A percentile compares a stretch with the other conserved stretches of the same genome.
phyloP scores from a whole-genome alignment of 2,888 invertebrate species.

The Orchesellides sinensis region DNA sequence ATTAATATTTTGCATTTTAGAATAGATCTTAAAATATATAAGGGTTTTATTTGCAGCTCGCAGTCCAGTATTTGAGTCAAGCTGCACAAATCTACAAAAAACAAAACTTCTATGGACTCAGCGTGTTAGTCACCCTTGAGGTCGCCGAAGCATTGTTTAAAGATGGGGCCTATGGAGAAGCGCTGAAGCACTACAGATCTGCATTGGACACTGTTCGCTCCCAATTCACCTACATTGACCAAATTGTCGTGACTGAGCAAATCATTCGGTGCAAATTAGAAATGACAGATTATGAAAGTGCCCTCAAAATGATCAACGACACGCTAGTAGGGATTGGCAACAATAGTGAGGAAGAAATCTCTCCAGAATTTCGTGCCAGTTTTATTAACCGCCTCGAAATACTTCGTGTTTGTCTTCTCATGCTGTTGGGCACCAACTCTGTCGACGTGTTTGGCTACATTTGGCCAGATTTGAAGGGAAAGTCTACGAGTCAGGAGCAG shows the following conservation, averaged over 20 bases:
- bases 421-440: slow-evolving; percentile 69
- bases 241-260: slow-evolving; percentile 66
- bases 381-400: slow-evolving; percentile 61
- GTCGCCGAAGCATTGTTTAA: slow-evolving; percentile 59
- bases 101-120: slow-evolving; percentile 65
- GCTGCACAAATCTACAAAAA: slow-evolving; percentile 69
- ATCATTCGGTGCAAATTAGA: slow-evolving; percentile 71
- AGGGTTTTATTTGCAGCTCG: slow-evolving; percentile 60
- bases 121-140: slow-evolving; percentile 62
- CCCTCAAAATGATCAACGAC: slow-evolving; percentile 71
- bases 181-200: slow-evolving; percentile 69
- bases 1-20: not conserved
- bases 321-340: slow-evolving; percentile 54
- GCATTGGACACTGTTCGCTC: slow-evolving; percentile 67
- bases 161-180: slow-evolving; percentile 69
- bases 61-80: slow-evolving; percentile 68
- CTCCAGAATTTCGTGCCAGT: slow-evolving; percentile 28
- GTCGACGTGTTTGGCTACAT: slow-evolving; percentile 71
- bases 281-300: slow-evolving; percentile 72
- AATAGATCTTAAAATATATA: not conserved
- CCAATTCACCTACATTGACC: slow-evolving; percentile 70
- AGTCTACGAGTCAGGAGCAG: not conserved
- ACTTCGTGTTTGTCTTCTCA: slow-evolving; percentile 69
- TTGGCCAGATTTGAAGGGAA: slow-evolving; percentile 61
- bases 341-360: slow-evolving; percentile 47